Evolutionary conservation across 2,113 vertebrate genomes (phyloP).

Genomic region (Myiozetetes cayanensis): DNA sequence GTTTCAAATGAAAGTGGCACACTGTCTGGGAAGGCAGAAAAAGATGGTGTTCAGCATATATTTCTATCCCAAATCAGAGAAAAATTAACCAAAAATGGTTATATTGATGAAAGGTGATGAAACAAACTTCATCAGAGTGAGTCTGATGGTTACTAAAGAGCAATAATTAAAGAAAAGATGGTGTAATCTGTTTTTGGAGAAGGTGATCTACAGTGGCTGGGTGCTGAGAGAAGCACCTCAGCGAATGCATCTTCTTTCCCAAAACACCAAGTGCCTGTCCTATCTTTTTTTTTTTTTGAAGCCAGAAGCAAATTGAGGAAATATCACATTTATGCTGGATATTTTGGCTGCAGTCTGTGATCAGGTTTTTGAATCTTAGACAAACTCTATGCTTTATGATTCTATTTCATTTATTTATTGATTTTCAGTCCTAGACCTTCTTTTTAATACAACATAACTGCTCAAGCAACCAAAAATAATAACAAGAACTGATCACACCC

Average conservation of each 20-base stretch:
- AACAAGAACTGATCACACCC: not conserved
- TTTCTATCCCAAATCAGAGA: not conserved
- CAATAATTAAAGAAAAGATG: not conserved
- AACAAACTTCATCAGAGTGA: not conserved
- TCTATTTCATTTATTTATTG: not conserved
- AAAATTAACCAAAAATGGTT: not conserved
- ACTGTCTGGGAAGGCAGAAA: not conserved
- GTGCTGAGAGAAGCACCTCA: not conserved
- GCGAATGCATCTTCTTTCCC: not conserved
- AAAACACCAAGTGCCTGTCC: not conserved
- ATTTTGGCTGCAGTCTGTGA: not conserved
- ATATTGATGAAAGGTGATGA: not conserved
- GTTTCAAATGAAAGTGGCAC: not conserved
- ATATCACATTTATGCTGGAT: not conserved
- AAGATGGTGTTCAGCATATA: not conserved
- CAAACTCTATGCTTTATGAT: not conserved
- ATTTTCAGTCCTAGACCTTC: not conserved
- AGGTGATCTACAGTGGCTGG: not conserved
- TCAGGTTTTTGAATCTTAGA: not conserved
- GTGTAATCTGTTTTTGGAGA: not conserved
- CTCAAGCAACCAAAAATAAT: not conserved
- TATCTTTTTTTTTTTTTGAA: not conserved
- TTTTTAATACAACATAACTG: not conserved
- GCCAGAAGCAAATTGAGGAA: not conserved
- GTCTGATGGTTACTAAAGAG: not conserved